Evolutionary conservation across 2,797 vertebrate genomes (phyloP).

Genomic region (Acridotheres tristis): DNA sequence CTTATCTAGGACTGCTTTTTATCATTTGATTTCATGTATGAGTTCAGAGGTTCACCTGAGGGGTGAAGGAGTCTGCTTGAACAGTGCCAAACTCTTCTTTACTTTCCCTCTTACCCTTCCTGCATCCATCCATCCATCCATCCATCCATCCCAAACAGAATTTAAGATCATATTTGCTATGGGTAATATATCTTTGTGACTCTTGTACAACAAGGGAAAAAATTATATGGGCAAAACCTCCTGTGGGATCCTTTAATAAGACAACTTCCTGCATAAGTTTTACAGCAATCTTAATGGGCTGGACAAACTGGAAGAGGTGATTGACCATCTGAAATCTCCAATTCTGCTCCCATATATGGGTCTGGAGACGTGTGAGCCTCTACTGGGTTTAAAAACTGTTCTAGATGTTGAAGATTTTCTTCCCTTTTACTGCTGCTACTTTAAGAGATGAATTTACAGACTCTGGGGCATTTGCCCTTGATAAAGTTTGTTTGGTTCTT

Average conservation of each 20-base stretch:
- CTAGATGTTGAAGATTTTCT: neutral
- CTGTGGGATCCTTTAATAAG: neutral
- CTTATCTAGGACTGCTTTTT: neutral
- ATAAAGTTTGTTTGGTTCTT: conserved; percentile 48
- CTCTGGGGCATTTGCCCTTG: conserved; percentile 41
- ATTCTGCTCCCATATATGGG: neutral
- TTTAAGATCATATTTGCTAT: neutral
- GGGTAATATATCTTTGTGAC: neutral
- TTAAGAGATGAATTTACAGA: conserved; percentile 26
- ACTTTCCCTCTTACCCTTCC: neutral
- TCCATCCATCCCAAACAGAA: neutral
- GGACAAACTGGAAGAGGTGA: neutral
- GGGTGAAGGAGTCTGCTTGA: neutral
- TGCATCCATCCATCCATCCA: neutral
- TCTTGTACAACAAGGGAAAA: neutral
- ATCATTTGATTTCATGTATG: neutral
- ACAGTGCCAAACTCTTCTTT: neutral
- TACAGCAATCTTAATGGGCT: neutral
- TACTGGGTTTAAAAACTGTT: neutral
- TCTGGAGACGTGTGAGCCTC: neutral
- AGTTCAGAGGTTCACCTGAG: neutral
- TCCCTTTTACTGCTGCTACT: conserved; percentile 5
- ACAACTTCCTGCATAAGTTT: neutral
- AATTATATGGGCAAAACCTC: neutral
- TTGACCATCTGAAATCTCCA: neutral